phyloP scores from a whole-genome alignment of 2,113 vertebrate genomes.

The Cricetomys ansorgei region DNA sequence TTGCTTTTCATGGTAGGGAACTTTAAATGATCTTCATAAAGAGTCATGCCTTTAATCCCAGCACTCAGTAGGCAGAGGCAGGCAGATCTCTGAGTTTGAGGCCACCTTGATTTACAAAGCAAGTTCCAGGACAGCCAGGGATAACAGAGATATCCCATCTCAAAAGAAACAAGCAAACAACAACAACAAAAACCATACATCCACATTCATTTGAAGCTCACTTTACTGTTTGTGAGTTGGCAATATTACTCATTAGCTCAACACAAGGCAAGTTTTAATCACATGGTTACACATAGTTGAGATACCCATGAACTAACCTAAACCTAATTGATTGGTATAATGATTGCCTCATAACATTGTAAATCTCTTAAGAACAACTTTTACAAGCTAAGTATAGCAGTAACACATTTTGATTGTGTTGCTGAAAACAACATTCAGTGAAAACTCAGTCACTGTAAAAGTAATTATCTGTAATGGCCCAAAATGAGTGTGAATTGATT shows the following conservation, averaged over 20 bases:
- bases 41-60: slow-evolving; percentile 66
- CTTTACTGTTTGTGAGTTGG: slow-evolving; percentile 67
- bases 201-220: slow-evolving; percentile 80
- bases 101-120: neutral
- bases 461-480: slow-evolving; percentile 52
- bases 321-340: slow-evolving; percentile 85
- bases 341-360: slow-evolving; percentile 85
- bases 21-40: slow-evolving; percentile 78
- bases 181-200: slow-evolving; percentile 72
- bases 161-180: slow-evolving; percentile 49
- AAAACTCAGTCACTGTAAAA: slow-evolving; percentile 57
- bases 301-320: slow-evolving; percentile 87
- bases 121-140: neutral
- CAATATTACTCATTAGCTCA: slow-evolving; percentile 80
- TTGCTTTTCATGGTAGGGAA: slow-evolving; percentile 71
- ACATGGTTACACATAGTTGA: slow-evolving; percentile 83
- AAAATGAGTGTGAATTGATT: neutral
- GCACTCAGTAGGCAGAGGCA: too few relatives aligned
- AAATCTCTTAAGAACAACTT: slow-evolving; percentile 79
- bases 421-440: slow-evolving; percentile 34
- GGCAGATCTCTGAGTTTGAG: neutral
- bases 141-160: neutral
- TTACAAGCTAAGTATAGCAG: slow-evolving; percentile 76
- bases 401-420: slow-evolving; percentile 75
- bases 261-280: slow-evolving; percentile 72